phyloP scores from a whole-genome alignment of 2,113 vertebrate genomes.

The Burhinus bistriatus region DNA sequence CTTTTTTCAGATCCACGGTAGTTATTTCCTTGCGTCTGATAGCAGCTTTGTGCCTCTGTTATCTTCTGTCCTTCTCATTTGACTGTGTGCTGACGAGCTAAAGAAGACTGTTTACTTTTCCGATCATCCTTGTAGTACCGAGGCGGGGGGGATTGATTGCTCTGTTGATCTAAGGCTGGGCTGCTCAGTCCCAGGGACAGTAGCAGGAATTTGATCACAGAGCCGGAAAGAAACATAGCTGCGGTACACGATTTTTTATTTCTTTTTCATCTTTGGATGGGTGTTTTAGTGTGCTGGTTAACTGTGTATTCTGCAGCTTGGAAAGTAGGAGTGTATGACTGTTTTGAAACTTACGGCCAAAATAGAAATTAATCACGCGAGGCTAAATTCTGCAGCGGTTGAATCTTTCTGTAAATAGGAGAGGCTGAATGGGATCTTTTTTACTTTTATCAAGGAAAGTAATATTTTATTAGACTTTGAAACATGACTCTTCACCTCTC shows the following conservation, averaged over 20 bases:
- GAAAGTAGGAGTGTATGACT: not conserved
- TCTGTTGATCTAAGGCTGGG: not conserved
- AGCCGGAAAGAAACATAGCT: not conserved
- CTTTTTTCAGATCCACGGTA: not conserved
- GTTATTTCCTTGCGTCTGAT: not conserved
- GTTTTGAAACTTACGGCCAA: not conserved
- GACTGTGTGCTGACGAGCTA: not conserved
- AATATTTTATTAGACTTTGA: not conserved
- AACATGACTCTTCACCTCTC: not conserved
- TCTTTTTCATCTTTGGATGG: not conserved
- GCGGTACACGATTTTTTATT: not conserved
- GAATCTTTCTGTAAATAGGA: not conserved
- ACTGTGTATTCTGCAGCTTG: not conserved
- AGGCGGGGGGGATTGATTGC: not conserved
- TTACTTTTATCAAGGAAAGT: not conserved
- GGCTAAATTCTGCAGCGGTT: not conserved
- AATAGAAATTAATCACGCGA: not conserved
- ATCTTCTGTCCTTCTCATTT: not conserved
- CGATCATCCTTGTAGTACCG: no score
- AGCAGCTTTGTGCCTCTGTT: not conserved
- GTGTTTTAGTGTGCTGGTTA: no score
- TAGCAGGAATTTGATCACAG: not conserved
- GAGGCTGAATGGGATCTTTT: not conserved
- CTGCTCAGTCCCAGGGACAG: not conserved
- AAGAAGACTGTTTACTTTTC: not conserved